Conservation (phyloP, 2,113 vertebrate species). For the Corythaixoides concolor region DNA sequence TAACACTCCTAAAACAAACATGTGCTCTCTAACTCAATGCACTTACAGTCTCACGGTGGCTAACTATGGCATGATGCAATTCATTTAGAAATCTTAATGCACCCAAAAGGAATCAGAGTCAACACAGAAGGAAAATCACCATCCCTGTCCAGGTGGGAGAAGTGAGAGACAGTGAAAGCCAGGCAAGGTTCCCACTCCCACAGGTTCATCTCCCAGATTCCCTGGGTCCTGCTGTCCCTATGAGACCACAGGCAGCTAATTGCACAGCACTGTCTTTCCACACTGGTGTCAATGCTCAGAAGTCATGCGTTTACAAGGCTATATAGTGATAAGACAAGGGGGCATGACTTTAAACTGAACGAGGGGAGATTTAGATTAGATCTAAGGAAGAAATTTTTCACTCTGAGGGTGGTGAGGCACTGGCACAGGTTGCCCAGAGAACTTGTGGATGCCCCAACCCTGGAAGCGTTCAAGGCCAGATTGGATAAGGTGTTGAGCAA, state of each 20-base stretch:
- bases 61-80: accelerated
- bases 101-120: background rate
- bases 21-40: background rate
- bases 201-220: background rate
- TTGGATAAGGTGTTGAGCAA: no score
- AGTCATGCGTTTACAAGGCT: no score
- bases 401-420: no score
- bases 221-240: background rate
- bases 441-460: no score
- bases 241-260: background rate
- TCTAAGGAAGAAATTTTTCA: no score
- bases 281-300: accelerated
- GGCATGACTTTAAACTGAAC: no score
- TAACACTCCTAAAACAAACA: background rate
- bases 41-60: background rate
- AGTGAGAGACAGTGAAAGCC: background rate
- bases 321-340: no score
- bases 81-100: background rate
- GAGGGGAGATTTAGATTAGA: no score
- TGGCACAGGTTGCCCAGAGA: no score
- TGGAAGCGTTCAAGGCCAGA: no score
- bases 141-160: background rate
- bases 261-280: background rate
- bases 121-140: background rate
- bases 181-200: background rate